These are phyloP conservation scores for Hirtodrosophila alboralis DNA, from an alignment of 2,888 invertebrate genomes.

Conservation along the genomic window DNA sequence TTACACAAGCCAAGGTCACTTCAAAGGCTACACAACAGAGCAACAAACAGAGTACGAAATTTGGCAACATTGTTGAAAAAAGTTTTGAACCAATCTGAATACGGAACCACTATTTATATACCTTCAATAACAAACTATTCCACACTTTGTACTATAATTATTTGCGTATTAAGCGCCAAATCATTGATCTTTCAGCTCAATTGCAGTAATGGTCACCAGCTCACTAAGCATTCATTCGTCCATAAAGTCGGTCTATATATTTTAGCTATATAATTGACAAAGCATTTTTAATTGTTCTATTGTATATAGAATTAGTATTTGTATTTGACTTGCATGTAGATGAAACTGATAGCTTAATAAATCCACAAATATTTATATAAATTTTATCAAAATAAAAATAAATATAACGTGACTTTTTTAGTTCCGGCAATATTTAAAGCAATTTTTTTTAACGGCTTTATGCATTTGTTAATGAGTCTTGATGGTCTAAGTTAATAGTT, in stretches of 20 bases:
- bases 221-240: constrained; percentile 29
- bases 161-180: constrained; percentile 72
- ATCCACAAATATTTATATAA: not conserved
- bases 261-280: constrained; percentile 5
- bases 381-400: not conserved
- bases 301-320: not conserved
- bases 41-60: constrained; percentile 41
- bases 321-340: constrained; percentile 38
- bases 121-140: constrained; percentile 1
- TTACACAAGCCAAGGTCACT: constrained; percentile 77
- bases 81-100: constrained; percentile 9
- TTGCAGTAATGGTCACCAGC: constrained; percentile 57
- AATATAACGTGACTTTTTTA: no score
- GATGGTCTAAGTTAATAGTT: no score
- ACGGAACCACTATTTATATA: constrained; percentile 54
- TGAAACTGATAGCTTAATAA: constrained; percentile 13
- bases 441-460: not conserved
- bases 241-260: constrained; percentile 50
- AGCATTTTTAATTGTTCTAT: constrained; percentile 50
- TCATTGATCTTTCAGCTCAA: constrained; percentile 80
- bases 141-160: constrained; percentile 59
- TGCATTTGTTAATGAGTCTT: not conserved
- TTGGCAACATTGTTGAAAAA: constrained; percentile 46
- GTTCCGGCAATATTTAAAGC: no score
- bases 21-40: constrained; percentile 47